phyloP scores from a whole-genome alignment of 1,140 invertebrate species.

The Drosophila sp. region DNA sequence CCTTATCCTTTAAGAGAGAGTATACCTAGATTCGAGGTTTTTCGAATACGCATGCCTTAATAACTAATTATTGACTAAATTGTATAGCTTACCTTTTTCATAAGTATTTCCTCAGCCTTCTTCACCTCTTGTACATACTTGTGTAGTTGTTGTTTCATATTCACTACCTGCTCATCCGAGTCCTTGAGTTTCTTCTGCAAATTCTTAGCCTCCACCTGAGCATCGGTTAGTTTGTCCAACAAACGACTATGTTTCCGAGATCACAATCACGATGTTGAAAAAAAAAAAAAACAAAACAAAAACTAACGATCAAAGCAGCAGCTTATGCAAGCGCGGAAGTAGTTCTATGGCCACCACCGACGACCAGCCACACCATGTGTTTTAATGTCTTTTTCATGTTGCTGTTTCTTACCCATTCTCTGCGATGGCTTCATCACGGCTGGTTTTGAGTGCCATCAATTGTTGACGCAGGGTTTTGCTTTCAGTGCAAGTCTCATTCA shows the following conservation, averaged over 20 bases:
- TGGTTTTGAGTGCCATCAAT: slow-evolving; percentile 70
- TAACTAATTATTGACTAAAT: slow-evolving; percentile 20
- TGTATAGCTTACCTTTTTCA: slow-evolving; percentile 83
- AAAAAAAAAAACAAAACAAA: slow-evolving; percentile 37
- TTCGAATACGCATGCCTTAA: slow-evolving; percentile 24
- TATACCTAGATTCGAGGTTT: slow-evolving; percentile 45
- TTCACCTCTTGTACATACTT: slow-evolving; percentile 87
- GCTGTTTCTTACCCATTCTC: slow-evolving; percentile 71
- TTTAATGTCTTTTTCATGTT: slow-evolving; percentile 44
- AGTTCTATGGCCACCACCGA: slow-evolving; percentile 45
- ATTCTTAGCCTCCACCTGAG: slow-evolving; percentile 83
- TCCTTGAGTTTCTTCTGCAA: slow-evolving; percentile 85
- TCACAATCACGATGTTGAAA: slow-evolving; percentile 15
- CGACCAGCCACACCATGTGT: not conserved
- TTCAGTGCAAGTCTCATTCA: slow-evolving; percentile 74
- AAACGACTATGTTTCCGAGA: slow-evolving; percentile 46
- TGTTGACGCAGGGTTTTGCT: slow-evolving; percentile 76
- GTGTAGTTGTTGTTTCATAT: slow-evolving; percentile 86
- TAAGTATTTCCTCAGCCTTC: slow-evolving; percentile 86
- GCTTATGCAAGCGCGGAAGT: slow-evolving; percentile 39
- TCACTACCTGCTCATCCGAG: slow-evolving; percentile 85
- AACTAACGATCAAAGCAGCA: slow-evolving; percentile 37
- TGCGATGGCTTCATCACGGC: slow-evolving; percentile 76
- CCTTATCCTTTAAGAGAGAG: slow-evolving; percentile 85
- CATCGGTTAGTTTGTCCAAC: slow-evolving; percentile 66